Percentiles rank a stretch among this genome's conserved stretches.
phyloP scores from a whole-genome alignment of 1,140 invertebrate species.

The Ostrea denselamellosa region DNA sequence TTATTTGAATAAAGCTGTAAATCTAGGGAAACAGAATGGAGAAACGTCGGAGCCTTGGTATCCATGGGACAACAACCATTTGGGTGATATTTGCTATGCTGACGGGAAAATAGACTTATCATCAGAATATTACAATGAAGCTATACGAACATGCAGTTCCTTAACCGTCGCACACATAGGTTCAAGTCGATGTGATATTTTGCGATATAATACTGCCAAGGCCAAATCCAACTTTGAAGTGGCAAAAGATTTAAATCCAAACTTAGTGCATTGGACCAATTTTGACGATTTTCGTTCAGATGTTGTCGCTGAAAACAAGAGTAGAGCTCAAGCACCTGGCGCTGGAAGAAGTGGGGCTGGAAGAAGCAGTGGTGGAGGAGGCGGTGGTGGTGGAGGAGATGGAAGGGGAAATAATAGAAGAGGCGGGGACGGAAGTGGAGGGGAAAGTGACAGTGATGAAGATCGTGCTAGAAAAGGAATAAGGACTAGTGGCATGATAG shows the following conservation, averaged over 20 bases:
- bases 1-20: not conserved
- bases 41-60: conserved; percentile 38
- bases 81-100: conserved; percentile 17
- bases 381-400: not conserved
- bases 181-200: not conserved
- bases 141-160: not conserved
- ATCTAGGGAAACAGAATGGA: not conserved
- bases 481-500: not conserved
- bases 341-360: no score
- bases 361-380: not conserved
- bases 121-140: conserved; percentile 1
- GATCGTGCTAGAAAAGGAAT: not conserved
- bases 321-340: not conserved
- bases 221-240: not conserved
- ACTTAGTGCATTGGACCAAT: not conserved
- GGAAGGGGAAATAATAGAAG: not conserved
- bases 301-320: not conserved
- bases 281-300: not conserved
- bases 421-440: not conserved
- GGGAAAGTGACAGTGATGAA: not conserved
- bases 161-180: conserved; percentile 7
- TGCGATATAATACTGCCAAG: not conserved
- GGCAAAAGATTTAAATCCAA: conserved; percentile 9
- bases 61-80: not conserved
- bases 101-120: not conserved